A percentile compares a stretch with the other conserved stretches of the same genome.
These are phyloP conservation scores for Chiloscyllium plagiosum DNA, from an alignment of 2,113 vertebrate genomes.

Conservation along the genomic window DNA sequence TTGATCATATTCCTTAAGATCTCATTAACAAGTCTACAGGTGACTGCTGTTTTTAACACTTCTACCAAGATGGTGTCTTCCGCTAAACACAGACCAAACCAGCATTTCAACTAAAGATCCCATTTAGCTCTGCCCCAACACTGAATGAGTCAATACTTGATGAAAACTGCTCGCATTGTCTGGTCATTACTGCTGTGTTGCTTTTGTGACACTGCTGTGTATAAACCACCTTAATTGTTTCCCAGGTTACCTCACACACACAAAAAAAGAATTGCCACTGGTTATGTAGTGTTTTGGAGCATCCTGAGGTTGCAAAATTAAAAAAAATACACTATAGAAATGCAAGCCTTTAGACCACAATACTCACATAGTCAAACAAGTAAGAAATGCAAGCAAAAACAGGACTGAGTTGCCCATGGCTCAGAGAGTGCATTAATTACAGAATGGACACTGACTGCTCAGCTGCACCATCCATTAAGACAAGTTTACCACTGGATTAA, in stretches of 20 bases:
- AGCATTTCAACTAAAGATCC: background rate
- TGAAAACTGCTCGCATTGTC: background rate
- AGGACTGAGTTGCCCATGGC: background rate
- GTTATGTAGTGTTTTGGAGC: background rate
- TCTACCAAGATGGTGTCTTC: background rate
- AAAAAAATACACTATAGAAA: background rate
- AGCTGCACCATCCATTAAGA: background rate
- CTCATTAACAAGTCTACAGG: background rate
- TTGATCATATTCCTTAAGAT: background rate
- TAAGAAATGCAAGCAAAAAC: background rate
- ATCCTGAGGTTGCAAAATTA: background rate
- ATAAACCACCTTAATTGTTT: background rate
- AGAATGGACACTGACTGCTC: background rate
- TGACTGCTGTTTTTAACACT: background rate
- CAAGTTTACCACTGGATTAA: background rate
- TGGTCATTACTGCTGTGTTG: background rate
- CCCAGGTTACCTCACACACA: background rate
- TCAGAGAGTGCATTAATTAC: background rate
- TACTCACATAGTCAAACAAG: background rate
- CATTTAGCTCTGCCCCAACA: background rate
- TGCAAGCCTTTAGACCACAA: background rate
- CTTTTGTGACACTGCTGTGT: background rate
- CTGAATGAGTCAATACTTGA: background rate
- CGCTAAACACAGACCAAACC: background rate
- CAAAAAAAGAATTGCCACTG: background rate